Base-by-base conservation (phyloP, 1,140 invertebrate species). In the Cecropterus lyciades region DNA sequence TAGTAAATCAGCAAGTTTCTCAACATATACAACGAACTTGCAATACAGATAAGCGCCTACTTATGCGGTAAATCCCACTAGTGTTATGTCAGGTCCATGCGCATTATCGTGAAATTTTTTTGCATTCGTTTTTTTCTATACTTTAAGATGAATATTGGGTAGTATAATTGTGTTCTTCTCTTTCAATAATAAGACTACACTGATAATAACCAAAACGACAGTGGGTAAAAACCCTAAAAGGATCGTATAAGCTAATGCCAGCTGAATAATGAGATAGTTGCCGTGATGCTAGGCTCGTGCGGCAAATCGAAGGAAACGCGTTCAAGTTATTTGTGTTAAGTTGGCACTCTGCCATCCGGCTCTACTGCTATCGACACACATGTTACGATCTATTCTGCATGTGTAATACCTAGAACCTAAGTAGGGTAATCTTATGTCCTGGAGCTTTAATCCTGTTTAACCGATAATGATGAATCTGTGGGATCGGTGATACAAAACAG, bases 1-100 rank as follows among this genome's bases (percentile, higher is more conserved):
- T 52, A 42, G 33, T 15, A 42, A 5, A 42, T 63, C 16, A 13
- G 8, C 14, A 24, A 15, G 46, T 51, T 62, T 40, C 59, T 62
- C 16, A 40, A 49, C 46, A 17, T 62, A 49, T 33, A 24, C 62
- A 57, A 66, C 60, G 56, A 57, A 49, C 46, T 57, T 66, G 64
- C 33, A 66, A 49, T 60, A 63, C 48, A 53, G 65, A 67, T 59
- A 52, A 42, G 65, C 27, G 14, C 17, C 48, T 68, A 49, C 48
- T 62, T 56, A 63, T 45, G 15, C 43, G 10, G 51, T 11, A 15
- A 33, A 53, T 30, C 20, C 15, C 42, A 57, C 51, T 27, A 56
- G 52, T 56, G 15, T 27, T 52, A 40, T 14, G 16, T 40, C 9
- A 40, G 11, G 37, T 40, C 11, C 1, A 40, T 40, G 11, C 37